Percentiles rank a stretch among this genome's conserved stretches.
Evolutionary conservation across 2,797 vertebrate genomes (phyloP).

Genomic region (Bradypodion ventrale): DNA sequence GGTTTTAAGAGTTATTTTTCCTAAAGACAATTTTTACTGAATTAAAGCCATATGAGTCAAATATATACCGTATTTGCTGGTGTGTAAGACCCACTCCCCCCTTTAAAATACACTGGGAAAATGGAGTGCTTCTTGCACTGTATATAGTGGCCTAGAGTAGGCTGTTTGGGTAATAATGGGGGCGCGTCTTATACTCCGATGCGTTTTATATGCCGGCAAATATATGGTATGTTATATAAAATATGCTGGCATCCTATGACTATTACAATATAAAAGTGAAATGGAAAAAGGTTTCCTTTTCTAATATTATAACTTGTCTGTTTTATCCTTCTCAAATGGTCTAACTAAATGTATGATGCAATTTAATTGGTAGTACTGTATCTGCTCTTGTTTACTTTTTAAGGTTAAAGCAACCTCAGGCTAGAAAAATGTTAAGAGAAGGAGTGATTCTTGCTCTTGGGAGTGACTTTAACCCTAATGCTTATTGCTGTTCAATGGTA

Average conservation of each 20-base stretch:
- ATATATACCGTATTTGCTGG: no score
- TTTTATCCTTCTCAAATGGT: neutral
- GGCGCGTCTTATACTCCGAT: no score
- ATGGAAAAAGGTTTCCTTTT: constrained; percentile 15
- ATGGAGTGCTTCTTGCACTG: no score
- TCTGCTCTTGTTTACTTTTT: neutral
- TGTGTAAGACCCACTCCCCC: no score
- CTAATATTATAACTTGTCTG: neutral
- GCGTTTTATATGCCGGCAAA: no score
- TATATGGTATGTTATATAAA: neutral
- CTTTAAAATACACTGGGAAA: no score
- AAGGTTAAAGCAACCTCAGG: constrained; percentile 90
- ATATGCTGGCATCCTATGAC: neutral
- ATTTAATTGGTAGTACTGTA: neutral
- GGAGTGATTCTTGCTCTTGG: constrained; percentile 94
- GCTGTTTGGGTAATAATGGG: no score
- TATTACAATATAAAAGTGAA: neutral
- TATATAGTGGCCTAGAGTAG: no score
- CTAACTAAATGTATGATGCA: constrained; percentile 19
- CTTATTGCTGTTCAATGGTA: constrained; percentile 98
- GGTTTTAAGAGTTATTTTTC: neutral
- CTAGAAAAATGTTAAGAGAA: constrained; percentile 92
- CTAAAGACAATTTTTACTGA: neutral
- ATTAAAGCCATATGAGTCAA: neutral
- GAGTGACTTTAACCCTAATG: constrained; percentile 98